A percentile compares a stretch with the other conserved stretches of the same genome.
Conservation (phyloP, 2,797 vertebrate species). For the Catamblyrhynchus diadema region DNA sequence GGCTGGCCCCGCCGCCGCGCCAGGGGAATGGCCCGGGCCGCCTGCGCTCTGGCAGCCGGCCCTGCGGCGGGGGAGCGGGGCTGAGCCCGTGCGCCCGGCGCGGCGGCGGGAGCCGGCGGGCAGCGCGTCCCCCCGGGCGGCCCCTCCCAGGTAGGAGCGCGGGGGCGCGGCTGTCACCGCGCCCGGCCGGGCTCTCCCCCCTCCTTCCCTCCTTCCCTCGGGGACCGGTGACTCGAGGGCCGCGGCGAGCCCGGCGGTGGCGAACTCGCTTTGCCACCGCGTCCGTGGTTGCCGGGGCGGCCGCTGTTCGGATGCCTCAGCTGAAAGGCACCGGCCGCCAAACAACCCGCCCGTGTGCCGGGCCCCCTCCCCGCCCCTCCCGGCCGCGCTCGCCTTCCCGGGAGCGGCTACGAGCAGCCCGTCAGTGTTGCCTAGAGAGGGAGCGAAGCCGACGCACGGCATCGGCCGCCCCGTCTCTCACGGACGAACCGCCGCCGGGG, state of each 20-base stretch:
- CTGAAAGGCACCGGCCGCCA: constrained; percentile 12
- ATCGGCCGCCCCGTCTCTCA: background rate
- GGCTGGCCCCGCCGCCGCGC: background rate
- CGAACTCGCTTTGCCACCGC: background rate
- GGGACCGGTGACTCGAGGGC: background rate
- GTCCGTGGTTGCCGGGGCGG: constrained; percentile 36
- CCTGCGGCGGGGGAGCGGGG: background rate
- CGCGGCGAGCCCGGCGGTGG: background rate
- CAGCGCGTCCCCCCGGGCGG: background rate
- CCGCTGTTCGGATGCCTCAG: background rate
- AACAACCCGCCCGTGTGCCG: background rate
- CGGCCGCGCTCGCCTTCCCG: background rate
- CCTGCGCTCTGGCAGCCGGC: background rate
- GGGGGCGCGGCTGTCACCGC: constrained; percentile 18
- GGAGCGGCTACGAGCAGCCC: background rate
- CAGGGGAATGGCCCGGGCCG: constrained; percentile 5
- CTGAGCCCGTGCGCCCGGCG: background rate
- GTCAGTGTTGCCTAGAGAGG: background rate
- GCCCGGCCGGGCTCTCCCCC: background rate
- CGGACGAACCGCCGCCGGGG: background rate
- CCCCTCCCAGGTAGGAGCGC: constrained; percentile 29
- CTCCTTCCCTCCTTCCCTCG: background rate
- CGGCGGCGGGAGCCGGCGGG: background rate
- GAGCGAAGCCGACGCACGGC: background rate
- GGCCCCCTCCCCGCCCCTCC: background rate